Evolutionary conservation across 1,140 invertebrate genomes (phyloP).

Genomic region (Lordiphosa clarofinis): DNA sequence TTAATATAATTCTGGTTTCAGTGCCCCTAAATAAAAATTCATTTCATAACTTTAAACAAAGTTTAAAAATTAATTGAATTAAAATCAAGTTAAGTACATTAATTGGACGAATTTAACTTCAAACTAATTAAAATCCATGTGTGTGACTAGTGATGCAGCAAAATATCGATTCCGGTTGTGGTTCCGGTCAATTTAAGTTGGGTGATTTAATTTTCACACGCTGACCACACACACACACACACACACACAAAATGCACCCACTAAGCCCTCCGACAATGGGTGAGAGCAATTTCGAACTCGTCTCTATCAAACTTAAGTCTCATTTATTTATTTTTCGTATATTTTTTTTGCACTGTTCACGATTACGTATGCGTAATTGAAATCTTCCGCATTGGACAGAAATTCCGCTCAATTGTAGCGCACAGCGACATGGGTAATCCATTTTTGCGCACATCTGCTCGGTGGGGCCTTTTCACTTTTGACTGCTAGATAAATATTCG

Average conservation of each 20-base stretch:
- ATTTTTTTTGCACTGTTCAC: conserved; percentile 6
- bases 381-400: conserved; percentile 49
- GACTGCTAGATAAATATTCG: conserved; percentile 23
- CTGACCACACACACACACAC: not conserved
- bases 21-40: too few relatives aligned
- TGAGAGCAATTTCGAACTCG: conserved; percentile 28
- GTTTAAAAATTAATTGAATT: too few relatives aligned
- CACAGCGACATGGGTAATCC: conserved; percentile 24
- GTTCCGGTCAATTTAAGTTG: too few relatives aligned
- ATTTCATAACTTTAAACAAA: too few relatives aligned
- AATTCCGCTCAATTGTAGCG: conserved; percentile 36
- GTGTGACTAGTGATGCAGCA: too few relatives aligned
- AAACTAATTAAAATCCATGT: too few relatives aligned
- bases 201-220: not conserved
- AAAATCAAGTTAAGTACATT: too few relatives aligned
- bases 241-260: not conserved
- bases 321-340: too few relatives aligned
- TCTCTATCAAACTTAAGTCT: conserved; percentile 10
- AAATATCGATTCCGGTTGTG: too few relatives aligned
- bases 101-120: too few relatives aligned
- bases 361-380: conserved; percentile 38
- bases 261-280: not conserved
- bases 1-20: too few relatives aligned
- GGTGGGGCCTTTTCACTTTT: conserved; percentile 9
- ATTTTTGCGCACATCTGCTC: conserved; percentile 31